Conservation (phyloP, 1,140 invertebrate genomes). For the Aphis craccivora region DNA sequence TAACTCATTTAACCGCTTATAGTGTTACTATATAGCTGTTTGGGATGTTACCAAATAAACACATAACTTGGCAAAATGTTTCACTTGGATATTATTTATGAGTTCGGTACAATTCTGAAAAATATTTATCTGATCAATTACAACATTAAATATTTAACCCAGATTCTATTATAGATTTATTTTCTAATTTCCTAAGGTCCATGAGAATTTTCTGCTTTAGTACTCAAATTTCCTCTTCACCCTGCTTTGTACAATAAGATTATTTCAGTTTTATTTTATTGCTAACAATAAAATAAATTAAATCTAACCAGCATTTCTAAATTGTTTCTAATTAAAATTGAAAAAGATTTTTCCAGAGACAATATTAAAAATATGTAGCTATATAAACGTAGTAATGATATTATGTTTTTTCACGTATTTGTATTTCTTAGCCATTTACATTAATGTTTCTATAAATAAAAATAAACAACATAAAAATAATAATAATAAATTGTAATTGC, state of each 20-base stretch:
- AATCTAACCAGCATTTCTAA: neutral
- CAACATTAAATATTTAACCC: conserved; percentile 4
- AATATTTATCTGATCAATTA: conserved; percentile 1
- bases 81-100: neutral
- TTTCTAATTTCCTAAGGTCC: neutral
- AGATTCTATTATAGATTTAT: neutral
- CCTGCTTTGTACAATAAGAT: neutral
- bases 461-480: too few species aligned
- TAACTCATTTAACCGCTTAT: neutral
- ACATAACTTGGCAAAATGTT: neutral
- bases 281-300: neutral
- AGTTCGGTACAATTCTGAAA: neutral
- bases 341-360: neutral
- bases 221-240: neutral
- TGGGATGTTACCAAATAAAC: neutral
- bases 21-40: neutral
- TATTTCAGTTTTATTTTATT: neutral
- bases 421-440: neutral
- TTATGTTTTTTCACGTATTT: neutral
- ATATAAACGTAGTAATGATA: neutral
- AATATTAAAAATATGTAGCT: neutral
- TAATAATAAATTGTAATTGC: neutral
- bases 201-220: neutral
- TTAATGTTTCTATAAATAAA: neutral
- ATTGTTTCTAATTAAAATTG: neutral